A percentile compares a stretch with the other conserved stretches of the same genome.
Conservation (phyloP, 2,888 invertebrate genomes). For the Leptothorax acervorum region DNA sequence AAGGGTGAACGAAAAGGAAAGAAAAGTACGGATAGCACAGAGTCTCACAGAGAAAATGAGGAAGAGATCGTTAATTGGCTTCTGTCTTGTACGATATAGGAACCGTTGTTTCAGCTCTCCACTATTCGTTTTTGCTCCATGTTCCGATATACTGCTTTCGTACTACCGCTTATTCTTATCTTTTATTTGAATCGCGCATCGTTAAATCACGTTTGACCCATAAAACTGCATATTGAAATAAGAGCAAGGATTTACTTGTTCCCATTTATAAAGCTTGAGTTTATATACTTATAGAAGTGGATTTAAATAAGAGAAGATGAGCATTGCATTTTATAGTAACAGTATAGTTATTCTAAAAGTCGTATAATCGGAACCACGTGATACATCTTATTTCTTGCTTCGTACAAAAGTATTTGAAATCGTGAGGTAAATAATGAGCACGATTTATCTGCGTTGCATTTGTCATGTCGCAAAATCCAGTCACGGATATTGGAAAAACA, state of each 20-base stretch:
- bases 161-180: conserved; percentile 1
- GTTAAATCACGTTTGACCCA: conserved; percentile 21
- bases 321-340: neutral
- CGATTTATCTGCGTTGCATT: conserved; percentile 51
- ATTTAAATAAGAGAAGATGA: neutral
- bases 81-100: conserved; percentile 22
- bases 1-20: conserved; percentile 42
- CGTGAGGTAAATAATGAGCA: conserved; percentile 45
- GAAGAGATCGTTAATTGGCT: conserved; percentile 67
- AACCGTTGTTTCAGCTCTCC: conserved; percentile 13
- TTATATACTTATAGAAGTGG: neutral
- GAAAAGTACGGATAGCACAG: conserved; percentile 1
- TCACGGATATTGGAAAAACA: conserved; percentile 58
- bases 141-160: conserved; percentile 28
- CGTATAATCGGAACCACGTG: neutral
- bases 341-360: neutral
- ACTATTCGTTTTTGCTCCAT: neutral
- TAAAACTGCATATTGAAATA: neutral
- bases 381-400: conserved; percentile 39
- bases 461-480: conserved; percentile 53
- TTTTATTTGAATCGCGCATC: neutral
- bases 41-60: neutral
- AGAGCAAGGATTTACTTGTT: neutral
- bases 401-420: conserved; percentile 42
- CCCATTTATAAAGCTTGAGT: neutral